Base-by-base conservation (phyloP, 2,113 vertebrate species). In the Haliaeetus leucogaster region DNA sequence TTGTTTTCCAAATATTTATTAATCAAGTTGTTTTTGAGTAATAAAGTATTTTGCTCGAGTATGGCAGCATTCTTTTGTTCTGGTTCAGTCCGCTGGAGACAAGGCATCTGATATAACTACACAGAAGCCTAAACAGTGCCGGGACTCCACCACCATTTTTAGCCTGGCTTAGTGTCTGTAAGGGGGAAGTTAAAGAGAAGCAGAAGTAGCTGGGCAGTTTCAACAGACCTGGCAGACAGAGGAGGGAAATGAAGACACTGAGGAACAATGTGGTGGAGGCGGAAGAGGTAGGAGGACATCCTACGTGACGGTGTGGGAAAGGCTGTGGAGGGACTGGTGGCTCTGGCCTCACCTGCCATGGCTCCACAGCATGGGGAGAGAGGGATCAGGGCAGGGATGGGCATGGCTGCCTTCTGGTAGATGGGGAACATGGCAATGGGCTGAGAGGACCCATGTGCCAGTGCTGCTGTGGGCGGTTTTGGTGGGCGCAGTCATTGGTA, bases 1-100 rank as follows among this genome's bases (percentile, higher is more conserved):
- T 93, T 66, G 6, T 55, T 87, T 81, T 55, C 77, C 58, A 71
- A 34, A 23, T 96, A 97, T 96, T 94, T 97, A 94, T 97, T 96
- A 74, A 78, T 56, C 43, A 50, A 42, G 20, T 25, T 89, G 11
- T 0, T 80, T 86, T 86, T 74, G 29, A 87, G 7, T 61, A 97
- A 97, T 97, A 97, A 97, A 95, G 21, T 76, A 27, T 82, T 93
- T 93, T 95, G 43, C 90, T 67, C 34, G 9, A 80, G 55, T 68
- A 78, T 14, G 58, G 25, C 5, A 32, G 10, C 1, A 0, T 61
- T 95, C 10, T 10, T 59, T 52, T 63, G 36, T 53, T 59, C 62
- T 89, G 61, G 18, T 86, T 90, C 59, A 47, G 23, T 34, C 16
- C 0, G 0, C 25, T 66, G 61, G 50, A 56, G 27, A 47, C 11